Percentiles rank a stretch among this genome's conserved stretches.
Evolutionary conservation across 2,888 invertebrate species (phyloP).

Genomic region (Melanophora roralis): DNA sequence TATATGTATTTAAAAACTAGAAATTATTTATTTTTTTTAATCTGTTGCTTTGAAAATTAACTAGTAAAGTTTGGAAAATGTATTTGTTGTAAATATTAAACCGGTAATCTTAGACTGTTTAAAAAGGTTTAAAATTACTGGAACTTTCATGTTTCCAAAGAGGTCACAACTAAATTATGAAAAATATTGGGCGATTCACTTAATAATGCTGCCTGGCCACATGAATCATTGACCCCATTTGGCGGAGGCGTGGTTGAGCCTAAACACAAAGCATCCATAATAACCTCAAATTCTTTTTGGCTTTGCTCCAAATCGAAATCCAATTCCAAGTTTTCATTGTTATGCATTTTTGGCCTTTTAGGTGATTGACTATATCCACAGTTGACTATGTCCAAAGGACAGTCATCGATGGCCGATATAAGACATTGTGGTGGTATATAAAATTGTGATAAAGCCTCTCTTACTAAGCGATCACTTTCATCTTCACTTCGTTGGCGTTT

Average conservation of each 20-base stretch:
- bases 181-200: slow-evolving; percentile 78
- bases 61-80: slow-evolving; percentile 42
- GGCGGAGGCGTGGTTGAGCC: slow-evolving; percentile 73
- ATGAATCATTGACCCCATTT: slow-evolving; percentile 77
- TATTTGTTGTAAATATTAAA: slow-evolving; percentile 17
- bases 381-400: slow-evolving; percentile 74
- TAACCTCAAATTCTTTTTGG: slow-evolving; percentile 78
- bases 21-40: background rate
- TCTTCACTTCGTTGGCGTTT: slow-evolving; percentile 79
- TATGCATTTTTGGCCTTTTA: slow-evolving; percentile 50
- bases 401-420: slow-evolving; percentile 83
- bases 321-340: slow-evolving; percentile 70
- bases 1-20: too few species aligned
- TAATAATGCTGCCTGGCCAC: slow-evolving; percentile 82
- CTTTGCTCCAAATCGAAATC: slow-evolving; percentile 76
- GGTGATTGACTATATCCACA: slow-evolving; percentile 61
- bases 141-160: slow-evolving; percentile 77
- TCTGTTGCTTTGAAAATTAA: slow-evolving; percentile 14
- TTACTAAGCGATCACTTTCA: slow-evolving; percentile 82
- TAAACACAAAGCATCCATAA: slow-evolving; percentile 77
- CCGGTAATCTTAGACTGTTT: slow-evolving; percentile 11
- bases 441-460: slow-evolving; percentile 84
- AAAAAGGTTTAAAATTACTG: slow-evolving; percentile 67
- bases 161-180: slow-evolving; percentile 77
- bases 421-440: slow-evolving; percentile 84